Conservation (phyloP, 1,140 invertebrate species). For the Adelges cooleyi region DNA sequence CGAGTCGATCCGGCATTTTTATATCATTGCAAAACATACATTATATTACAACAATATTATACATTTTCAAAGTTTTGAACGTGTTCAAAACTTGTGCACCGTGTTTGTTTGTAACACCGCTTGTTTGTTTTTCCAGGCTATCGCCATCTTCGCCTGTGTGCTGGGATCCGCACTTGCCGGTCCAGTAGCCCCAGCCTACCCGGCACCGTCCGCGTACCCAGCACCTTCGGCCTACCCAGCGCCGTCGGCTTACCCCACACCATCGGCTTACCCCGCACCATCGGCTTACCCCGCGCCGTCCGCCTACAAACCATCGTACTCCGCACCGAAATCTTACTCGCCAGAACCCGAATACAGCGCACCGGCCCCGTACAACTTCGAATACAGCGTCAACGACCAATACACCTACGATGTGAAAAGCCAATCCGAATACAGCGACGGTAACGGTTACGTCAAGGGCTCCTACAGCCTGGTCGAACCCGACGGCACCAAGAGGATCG, state of each 20-base stretch:
- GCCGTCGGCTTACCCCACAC: constrained; percentile 12
- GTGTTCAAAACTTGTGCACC: no score
- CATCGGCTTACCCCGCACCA: constrained; percentile 13
- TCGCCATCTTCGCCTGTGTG: constrained; percentile 30
- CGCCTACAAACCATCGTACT: constrained; percentile 19
- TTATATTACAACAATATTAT: no score
- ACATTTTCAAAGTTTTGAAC: no score
- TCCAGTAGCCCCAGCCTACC: constrained; percentile 20
- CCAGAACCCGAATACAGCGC: constrained; percentile 33
- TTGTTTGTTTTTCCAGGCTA: constrained; percentile 11
- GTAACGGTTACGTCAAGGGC: constrained; percentile 37
- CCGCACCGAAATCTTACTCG: constrained; percentile 29
- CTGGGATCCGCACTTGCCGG: constrained; percentile 11
- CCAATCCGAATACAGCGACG: constrained; percentile 37
- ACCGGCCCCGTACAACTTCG: constrained; percentile 35
- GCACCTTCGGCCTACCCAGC: not conserved
- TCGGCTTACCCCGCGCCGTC: constrained; percentile 7
- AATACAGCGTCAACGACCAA: constrained; percentile 35
- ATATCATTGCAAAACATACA: no score
- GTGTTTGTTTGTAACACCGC: no score
- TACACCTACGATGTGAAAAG: constrained; percentile 37
- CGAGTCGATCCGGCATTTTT: no score
- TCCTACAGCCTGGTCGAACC: constrained; percentile 40
- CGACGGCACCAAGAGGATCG: constrained; percentile 46
- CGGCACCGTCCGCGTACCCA: constrained; percentile 31